These are phyloP conservation scores for Apoda limacodes DNA, from an alignment of 2,888 invertebrate genomes.

Conservation along the genomic window DNA sequence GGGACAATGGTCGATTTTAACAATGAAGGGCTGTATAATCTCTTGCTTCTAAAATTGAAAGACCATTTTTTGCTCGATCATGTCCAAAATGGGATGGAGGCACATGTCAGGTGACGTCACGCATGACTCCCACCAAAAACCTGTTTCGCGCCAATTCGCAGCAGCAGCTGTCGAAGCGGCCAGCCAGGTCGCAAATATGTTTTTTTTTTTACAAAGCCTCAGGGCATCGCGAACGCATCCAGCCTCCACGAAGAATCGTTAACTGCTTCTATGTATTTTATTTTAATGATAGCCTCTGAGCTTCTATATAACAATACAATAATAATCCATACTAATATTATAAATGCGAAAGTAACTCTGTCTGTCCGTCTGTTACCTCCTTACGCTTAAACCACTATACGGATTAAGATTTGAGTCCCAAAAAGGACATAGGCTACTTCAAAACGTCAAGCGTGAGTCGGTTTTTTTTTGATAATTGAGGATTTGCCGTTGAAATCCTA, in stretches of 20 bases:
- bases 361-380: too few relatives aligned
- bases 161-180: conserved; percentile 55
- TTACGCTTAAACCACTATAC: too few relatives aligned
- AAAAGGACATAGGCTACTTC: too few relatives aligned
- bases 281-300: conserved; percentile 30
- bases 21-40: conserved; percentile 44
- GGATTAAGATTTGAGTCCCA: too few relatives aligned
- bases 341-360: too few relatives aligned
- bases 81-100: conserved; percentile 40
- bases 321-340: too few relatives aligned
- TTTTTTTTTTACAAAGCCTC: conserved; percentile 32
- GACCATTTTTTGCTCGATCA: conserved; percentile 37
- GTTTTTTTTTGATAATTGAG: too few relatives aligned
- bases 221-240: conserved; percentile 35
- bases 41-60: conserved; percentile 36
- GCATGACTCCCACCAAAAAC: conserved; percentile 44
- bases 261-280: conserved; percentile 22
- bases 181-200: conserved; percentile 38
- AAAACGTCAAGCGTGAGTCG: too few relatives aligned
- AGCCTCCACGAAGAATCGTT: conserved; percentile 56
- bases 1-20: conserved; percentile 21
- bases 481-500: too few relatives aligned
- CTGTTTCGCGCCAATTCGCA: conserved; percentile 65
- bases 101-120: conserved; percentile 61
- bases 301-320: too few relatives aligned